phyloP scores from a whole-genome alignment of 1,140 invertebrate genomes.

The Caligus rogercresseyi region DNA sequence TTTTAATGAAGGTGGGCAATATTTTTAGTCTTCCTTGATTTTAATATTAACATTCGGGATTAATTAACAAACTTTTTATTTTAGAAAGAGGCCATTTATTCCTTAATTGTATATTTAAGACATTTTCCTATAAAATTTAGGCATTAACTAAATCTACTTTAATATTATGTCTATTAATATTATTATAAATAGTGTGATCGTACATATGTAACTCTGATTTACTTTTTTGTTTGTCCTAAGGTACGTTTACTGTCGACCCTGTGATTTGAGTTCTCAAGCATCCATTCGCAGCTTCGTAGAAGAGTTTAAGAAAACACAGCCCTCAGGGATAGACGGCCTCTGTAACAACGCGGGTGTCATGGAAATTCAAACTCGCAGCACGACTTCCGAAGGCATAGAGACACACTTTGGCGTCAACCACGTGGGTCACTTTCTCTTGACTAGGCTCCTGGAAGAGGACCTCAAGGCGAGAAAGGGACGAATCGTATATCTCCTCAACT shows the following conservation, averaged over 20 bases:
- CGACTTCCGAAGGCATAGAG: slow-evolving; percentile 3
- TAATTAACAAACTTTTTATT: no score
- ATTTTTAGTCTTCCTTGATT: no score
- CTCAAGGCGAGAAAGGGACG: neutral
- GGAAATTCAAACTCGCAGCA: neutral
- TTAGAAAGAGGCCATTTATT: no score
- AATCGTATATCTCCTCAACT: slow-evolving; percentile 1
- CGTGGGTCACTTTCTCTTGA: slow-evolving; percentile 8
- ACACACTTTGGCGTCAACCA: slow-evolving; percentile 7
- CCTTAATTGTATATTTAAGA: no score
- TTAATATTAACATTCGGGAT: no score
- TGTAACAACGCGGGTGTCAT: slow-evolving; percentile 10
- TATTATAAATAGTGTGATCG: no score
- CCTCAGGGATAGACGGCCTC: neutral
- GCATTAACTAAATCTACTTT: no score
- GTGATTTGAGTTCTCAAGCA: slow-evolving; percentile 8
- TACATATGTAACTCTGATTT: no score
- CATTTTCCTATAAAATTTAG: no score
- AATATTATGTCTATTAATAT: no score
- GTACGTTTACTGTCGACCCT: slow-evolving; percentile 12
- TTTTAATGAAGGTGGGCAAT: no score
- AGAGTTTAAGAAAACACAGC: neutral
- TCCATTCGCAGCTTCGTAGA: slow-evolving; percentile 8
- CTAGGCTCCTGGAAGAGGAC: neutral
- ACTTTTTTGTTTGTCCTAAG: neutral